A percentile compares a stretch with the other conserved stretches of the same genome.
Conservation (phyloP, 92 coral and sea anemone genomes). For the Phymanthus crucifer region DNA sequence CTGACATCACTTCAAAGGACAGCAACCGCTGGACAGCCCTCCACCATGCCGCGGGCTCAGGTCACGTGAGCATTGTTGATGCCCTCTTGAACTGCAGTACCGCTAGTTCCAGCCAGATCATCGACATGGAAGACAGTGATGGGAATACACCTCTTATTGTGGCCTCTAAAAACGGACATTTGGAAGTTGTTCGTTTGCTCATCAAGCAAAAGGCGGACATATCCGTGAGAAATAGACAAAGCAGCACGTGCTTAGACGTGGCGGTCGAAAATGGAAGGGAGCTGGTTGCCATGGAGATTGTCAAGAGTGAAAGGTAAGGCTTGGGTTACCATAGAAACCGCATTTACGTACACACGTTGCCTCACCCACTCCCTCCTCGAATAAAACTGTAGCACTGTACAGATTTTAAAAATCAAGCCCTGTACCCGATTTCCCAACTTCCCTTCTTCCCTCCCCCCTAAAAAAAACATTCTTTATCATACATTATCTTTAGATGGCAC, state of each 20-base stretch:
- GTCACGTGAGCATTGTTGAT: slow-evolving; percentile 45
- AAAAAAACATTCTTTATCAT: background rate
- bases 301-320: slow-evolving; percentile 58
- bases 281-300: slow-evolving; percentile 64
- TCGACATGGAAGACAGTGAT: slow-evolving; percentile 54
- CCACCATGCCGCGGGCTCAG: slow-evolving; percentile 71
- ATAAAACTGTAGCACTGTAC: too few relatives aligned
- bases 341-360: too few relatives aligned
- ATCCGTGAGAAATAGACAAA: slow-evolving; percentile 42
- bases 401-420: too few relatives aligned
- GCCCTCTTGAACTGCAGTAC: slow-evolving; percentile 35
- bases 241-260: slow-evolving; percentile 66
- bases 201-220: slow-evolving; percentile 57
- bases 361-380: too few relatives aligned
- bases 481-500: slow-evolving; percentile 53
- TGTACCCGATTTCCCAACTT: background rate
- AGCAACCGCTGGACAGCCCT: slow-evolving; percentile 75
- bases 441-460: background rate
- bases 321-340: background rate
- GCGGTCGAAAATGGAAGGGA: slow-evolving; percentile 67
- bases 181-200: slow-evolving; percentile 43
- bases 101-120: slow-evolving; percentile 13
- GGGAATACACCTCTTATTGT: slow-evolving; percentile 69
- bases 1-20: slow-evolving; percentile 59
- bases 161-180: slow-evolving; percentile 64